phyloP scores from a whole-genome alignment of 2,797 vertebrate species.

The Otolemur crassicaudatus region DNA sequence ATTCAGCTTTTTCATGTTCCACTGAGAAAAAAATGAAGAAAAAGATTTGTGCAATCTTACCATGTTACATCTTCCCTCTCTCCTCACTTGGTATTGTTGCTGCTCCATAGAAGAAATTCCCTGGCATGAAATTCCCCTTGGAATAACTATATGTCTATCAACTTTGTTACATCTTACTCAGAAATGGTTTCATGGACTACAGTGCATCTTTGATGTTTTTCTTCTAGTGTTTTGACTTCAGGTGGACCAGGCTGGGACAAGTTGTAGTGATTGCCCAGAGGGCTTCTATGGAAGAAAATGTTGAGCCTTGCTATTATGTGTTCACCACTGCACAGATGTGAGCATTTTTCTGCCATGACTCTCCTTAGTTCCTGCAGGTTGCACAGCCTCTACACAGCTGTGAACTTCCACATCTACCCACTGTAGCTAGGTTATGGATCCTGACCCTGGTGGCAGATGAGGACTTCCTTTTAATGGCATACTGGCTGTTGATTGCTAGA shows the following conservation, averaged over 20 bases:
- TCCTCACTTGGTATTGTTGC: neutral
- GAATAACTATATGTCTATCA: too few species aligned
- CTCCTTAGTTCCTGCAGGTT: neutral
- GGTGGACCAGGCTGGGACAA: too few species aligned
- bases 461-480: neutral
- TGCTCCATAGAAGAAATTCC: neutral
- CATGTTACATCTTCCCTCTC: neutral
- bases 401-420: too few species aligned
- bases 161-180: neutral
- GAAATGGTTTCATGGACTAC: neutral
- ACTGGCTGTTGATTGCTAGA: too few species aligned
- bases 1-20: neutral
- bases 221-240: neutral
- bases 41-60: neutral
- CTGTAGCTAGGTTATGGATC: neutral
- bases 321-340: neutral
- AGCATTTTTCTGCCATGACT: neutral
- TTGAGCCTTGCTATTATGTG: neutral
- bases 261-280: neutral
- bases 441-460: neutral
- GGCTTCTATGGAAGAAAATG: neutral
- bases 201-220: too few species aligned
- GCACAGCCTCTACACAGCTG: neutral
- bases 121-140: neutral
- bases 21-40: neutral